A percentile compares a stretch with the other conserved stretches of the same genome.
phyloP scores from a whole-genome alignment of 2,888 invertebrate genomes.

The Amblyjoppa fuscipennis region DNA sequence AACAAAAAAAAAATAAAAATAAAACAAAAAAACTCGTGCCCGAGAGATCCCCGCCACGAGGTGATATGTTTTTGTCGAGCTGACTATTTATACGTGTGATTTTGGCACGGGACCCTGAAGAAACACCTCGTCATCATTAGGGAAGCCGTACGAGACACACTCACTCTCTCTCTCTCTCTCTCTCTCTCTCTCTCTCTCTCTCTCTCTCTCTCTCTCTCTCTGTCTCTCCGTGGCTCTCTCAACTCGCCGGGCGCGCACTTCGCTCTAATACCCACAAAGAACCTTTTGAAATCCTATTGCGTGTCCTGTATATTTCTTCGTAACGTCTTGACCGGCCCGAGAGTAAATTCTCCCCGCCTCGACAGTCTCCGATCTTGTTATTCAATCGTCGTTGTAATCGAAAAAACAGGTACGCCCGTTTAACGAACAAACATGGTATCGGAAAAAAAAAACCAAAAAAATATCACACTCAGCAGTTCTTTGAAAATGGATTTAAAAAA shows the following conservation, averaged over 20 bases:
- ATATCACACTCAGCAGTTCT: too few species aligned
- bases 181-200: background rate
- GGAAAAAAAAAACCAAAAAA: background rate
- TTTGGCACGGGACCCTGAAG: constrained; percentile 71
- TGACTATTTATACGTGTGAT: constrained; percentile 73
- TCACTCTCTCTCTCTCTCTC: background rate
- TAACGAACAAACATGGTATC: constrained; percentile 25
- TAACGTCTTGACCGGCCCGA: background rate
- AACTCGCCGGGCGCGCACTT: constrained; percentile 12
- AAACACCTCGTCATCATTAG: constrained; percentile 68
- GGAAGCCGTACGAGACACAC: constrained; percentile 44
- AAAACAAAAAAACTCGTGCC: background rate
- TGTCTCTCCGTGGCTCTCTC: constrained; percentile 26
- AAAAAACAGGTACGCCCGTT: background rate
- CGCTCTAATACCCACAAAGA: constrained; percentile 31
- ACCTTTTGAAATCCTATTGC: constrained; percentile 46
- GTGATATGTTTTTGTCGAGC: constrained; percentile 72
- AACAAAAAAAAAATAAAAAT: background rate
- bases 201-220: background rate
- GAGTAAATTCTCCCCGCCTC: background rate
- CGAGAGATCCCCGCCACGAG: constrained; percentile 51
- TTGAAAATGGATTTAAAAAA: too few species aligned
- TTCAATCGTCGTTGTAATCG: background rate
- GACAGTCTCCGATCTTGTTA: background rate
- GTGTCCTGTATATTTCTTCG: constrained; percentile 1